phyloP scores from a whole-genome alignment of 2,113 vertebrate species.

The Sardina pilchardus region DNA sequence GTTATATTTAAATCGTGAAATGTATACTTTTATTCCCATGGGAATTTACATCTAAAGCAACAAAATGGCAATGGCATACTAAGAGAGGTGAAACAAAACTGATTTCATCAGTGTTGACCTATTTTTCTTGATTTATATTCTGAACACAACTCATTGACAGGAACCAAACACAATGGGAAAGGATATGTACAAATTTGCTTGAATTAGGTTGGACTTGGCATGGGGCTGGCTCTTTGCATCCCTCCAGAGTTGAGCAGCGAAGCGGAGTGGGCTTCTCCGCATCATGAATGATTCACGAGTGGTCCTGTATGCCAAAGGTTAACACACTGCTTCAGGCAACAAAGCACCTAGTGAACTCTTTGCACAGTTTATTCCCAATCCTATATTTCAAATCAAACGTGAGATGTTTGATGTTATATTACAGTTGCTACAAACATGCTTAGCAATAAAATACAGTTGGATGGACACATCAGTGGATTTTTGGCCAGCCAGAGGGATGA shows the following conservation, averaged over 20 bases:
- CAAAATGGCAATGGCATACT: neutral
- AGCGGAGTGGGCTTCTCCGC: slow-evolving; percentile 7
- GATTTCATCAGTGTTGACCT: neutral
- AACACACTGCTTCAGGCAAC: slow-evolving; percentile 20
- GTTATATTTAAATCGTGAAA: neutral
- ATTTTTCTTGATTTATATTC: neutral
- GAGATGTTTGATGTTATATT: no score
- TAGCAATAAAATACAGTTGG: no score
- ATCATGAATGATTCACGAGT: slow-evolving; percentile 30
- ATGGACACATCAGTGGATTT: no score
- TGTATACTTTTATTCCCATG: neutral
- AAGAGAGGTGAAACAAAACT: neutral
- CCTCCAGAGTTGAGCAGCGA: neutral
- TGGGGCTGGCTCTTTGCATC: neutral
- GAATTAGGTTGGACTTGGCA: slow-evolving; percentile 8
- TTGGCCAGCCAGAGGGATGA: no score
- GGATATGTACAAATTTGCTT: slow-evolving; percentile 7
- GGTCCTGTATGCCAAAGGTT: slow-evolving; percentile 37
- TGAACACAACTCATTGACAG: slow-evolving; percentile 5
- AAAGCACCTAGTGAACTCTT: slow-evolving; percentile 40
- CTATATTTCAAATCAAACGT: no score
- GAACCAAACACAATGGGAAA: slow-evolving; percentile 23
- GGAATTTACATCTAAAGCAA: neutral
- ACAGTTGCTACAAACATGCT: no score
- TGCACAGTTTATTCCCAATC: no score